These are phyloP conservation scores for Aphaenogaster floridana DNA, from an alignment of 1,140 invertebrate species.

Conservation along the genomic window DNA sequence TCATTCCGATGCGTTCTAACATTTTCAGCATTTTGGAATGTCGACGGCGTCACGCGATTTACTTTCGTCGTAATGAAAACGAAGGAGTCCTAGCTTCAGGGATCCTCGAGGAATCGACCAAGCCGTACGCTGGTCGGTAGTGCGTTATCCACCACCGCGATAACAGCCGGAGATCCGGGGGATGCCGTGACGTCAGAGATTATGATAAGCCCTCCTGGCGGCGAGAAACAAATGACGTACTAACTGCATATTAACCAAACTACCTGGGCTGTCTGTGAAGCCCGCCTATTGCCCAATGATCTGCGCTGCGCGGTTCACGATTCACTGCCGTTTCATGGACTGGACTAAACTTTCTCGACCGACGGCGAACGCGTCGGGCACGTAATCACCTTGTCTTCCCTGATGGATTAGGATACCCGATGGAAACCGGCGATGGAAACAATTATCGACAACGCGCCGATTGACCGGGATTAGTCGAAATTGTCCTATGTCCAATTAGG, in stretches of 20 bases:
- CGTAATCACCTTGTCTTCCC: constrained; percentile 76
- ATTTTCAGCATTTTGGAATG: not conserved
- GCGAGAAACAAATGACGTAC: constrained; percentile 79
- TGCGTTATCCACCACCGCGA: constrained; percentile 21
- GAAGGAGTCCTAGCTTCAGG: not conserved
- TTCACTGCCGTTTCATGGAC: constrained; percentile 29
- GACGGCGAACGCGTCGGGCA: constrained; percentile 15
- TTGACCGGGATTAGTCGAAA: constrained; percentile 62
- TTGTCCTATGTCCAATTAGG: constrained; percentile 60
- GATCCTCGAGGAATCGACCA: not conserved
- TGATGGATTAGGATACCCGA: constrained; percentile 72
- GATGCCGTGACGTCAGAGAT: constrained; percentile 70
- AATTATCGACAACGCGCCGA: constrained; percentile 48
- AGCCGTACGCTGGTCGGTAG: not conserved
- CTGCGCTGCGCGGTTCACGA: constrained; percentile 50
- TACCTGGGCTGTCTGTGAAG: constrained; percentile 60
- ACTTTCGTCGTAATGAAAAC: not conserved
- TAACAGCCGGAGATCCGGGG: constrained; percentile 65
- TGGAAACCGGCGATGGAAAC: constrained; percentile 51
- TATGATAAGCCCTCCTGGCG: constrained; percentile 73
- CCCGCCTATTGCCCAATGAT: constrained; percentile 58
- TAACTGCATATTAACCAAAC: constrained; percentile 77
- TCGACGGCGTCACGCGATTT: not conserved
- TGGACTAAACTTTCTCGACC: constrained; percentile 71
- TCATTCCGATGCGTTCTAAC: not conserved